A percentile compares a stretch with the other conserved stretches of the same genome.
These are phyloP conservation scores for Pissodes strobi DNA, from an alignment of 1,140 invertebrate genomes.

Conservation along the genomic window DNA sequence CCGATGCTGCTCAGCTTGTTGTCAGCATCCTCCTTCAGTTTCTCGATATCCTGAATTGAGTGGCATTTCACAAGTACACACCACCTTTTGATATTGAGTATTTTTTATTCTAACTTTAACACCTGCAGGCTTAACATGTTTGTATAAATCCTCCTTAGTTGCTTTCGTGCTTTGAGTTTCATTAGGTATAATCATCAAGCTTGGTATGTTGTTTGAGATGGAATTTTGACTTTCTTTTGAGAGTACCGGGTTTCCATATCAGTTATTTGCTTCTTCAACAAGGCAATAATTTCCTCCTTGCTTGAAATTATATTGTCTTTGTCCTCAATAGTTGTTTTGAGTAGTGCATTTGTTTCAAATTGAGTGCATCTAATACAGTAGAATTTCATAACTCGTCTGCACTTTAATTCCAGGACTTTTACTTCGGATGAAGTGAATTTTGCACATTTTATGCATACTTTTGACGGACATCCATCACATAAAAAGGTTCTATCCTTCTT, in stretches of 20 bases:
- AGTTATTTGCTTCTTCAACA: background rate
- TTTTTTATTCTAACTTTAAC: background rate
- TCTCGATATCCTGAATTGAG: background rate
- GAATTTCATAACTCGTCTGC: background rate
- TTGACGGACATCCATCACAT: too few species aligned
- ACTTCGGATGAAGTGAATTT: slow-evolving; percentile 4
- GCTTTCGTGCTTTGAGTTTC: background rate
- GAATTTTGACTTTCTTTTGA: background rate
- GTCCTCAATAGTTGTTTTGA: background rate
- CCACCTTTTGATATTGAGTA: slow-evolving; percentile 2
- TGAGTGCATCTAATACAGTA: slow-evolving; percentile 1
- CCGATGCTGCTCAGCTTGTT: background rate
- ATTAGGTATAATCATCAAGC: background rate
- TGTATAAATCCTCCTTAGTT: background rate
- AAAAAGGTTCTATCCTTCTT: too few species aligned
- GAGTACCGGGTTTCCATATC: background rate
- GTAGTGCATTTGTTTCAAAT: slow-evolving; percentile 6
- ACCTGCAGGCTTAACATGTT: background rate
- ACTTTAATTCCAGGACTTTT: background rate
- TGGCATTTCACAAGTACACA: slow-evolving; percentile 1
- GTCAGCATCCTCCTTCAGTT: background rate
- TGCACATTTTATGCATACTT: slow-evolving; percentile 1
- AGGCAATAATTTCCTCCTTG: background rate
- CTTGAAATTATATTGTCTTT: slow-evolving; percentile 1
- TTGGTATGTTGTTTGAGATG: background rate